Base-by-base conservation (phyloP, 2,888 invertebrate species). In the Thera obeliscata region DNA sequence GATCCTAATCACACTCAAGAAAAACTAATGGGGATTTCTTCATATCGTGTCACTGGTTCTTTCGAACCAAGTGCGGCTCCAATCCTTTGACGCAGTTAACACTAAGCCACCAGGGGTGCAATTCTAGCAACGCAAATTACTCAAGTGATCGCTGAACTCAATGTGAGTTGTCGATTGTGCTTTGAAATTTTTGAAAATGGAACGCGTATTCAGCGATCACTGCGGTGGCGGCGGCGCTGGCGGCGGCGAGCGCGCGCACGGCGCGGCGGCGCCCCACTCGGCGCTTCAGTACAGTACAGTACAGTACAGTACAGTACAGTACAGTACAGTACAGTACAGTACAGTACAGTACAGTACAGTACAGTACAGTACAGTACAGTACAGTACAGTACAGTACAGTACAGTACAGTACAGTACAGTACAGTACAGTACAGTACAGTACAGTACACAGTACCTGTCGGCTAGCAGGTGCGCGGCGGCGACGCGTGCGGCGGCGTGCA, bases 401-500 rank as follows among this genome's bases (percentile, higher is more conserved):
- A 22, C 22, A n/a, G n/a, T n/a, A n/a, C 22, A 22, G 0, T 22
- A 22, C 22, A 22, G 22, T 22, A 22, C 22, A 84, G 76, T 91
- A n/a, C n/a, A n/a, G n/a, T n/a, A n/a, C n/a, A n/a, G n/a, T 48
- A n/a, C 48, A n/a, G 48, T 48, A n/a, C 3, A 3, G 48, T 48
- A 48, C 11, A 7, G 48, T 48, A 12, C 5, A n/a, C 0, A 43
- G 5, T 41, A 90, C 92, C 91, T 87, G 3, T 90, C 86, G 0
- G 88, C 87, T 2, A 93, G 85, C 86, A 89, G 77, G 49, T 85
- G 83, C 1, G 93, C 91, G n/a, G 92, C 92, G 12, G 76, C 77
- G 0, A 78, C 61, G 55, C 87, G 76, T 1, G 75, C 67, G 0
- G 72, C 72, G 3, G 80, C 83, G 11, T 79, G 85, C 76, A 94